phyloP scores from a whole-genome alignment of 1,140 invertebrate species.

The Muscidifurax raptorellus region DNA sequence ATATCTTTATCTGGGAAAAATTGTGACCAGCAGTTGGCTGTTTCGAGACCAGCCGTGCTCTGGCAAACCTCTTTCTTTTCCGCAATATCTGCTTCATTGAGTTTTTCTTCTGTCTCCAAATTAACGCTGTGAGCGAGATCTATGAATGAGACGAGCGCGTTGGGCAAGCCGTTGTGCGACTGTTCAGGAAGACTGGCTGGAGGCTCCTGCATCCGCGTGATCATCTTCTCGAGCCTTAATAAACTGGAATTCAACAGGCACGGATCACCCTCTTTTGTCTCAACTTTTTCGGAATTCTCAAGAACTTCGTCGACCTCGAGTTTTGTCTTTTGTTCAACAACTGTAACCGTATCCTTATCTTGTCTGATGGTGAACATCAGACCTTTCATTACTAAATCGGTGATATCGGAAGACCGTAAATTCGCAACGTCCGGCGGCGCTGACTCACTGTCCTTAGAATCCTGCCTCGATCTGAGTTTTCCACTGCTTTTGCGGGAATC shows the following conservation, averaged over 20 bases:
- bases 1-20: constrained; percentile 34
- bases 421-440: constrained; percentile 49
- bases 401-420: constrained; percentile 69
- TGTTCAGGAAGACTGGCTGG: constrained; percentile 37
- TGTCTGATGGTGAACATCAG: constrained; percentile 73
- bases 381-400: constrained; percentile 72
- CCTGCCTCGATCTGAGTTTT: constrained; percentile 5
- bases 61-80: constrained; percentile 8
- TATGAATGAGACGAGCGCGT: constrained; percentile 36
- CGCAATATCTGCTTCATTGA: neutral
- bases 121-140: constrained; percentile 17
- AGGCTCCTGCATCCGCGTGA: constrained; percentile 67
- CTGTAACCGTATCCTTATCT: constrained; percentile 67
- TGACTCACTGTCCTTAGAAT: constrained; percentile 30
- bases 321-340: constrained; percentile 72
- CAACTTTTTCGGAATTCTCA: constrained; percentile 72
- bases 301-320: constrained; percentile 71
- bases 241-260: constrained; percentile 71
- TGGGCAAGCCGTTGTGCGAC: neutral
- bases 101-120: neutral
- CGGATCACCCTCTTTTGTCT: constrained; percentile 68
- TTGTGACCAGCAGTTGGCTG: constrained; percentile 17
- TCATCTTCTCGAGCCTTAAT: constrained; percentile 68
- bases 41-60: constrained; percentile 29
- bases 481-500: neutral